phyloP scores from a whole-genome alignment of 2,113 vertebrate genomes.

The Ceuthmochares aereus region DNA sequence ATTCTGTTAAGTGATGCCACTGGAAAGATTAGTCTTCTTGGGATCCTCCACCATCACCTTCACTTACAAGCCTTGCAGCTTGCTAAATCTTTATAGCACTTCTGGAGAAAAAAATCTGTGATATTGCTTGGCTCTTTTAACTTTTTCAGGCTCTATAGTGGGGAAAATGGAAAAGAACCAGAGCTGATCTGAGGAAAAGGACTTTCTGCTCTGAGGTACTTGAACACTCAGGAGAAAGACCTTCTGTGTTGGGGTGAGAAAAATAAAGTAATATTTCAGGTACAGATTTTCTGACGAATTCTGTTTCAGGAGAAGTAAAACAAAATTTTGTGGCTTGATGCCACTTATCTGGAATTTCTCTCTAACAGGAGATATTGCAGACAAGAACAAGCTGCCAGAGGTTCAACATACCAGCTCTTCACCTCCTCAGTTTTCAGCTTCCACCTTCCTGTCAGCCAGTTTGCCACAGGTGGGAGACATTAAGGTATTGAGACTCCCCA shows the following conservation, averaged over 20 bases:
- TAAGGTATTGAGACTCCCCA: neutral
- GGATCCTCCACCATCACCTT: neutral
- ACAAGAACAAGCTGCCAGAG: neutral
- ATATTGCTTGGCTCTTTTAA: neutral
- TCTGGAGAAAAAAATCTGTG: neutral
- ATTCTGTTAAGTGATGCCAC: neutral
- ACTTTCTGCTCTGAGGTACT: neutral
- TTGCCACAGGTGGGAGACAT: neutral
- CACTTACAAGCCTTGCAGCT: neutral
- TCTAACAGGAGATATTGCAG: neutral
- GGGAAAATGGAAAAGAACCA: neutral
- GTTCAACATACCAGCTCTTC: neutral
- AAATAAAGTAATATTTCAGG: neutral
- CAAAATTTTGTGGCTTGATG: neutral
- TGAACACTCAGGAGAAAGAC: neutral
- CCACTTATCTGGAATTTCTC: neutral
- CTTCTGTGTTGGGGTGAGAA: neutral
- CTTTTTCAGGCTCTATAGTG: neutral
- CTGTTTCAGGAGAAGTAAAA: neutral
- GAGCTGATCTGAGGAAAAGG: neutral
- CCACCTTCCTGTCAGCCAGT: accelerated
- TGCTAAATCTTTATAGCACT: neutral
- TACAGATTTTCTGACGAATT: neutral
- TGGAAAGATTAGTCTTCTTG: neutral
- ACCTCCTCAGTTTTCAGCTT: constrained; percentile 10